Evolutionary conservation across 2,797 vertebrate genomes (phyloP).

Genomic region (Agapornis canus): DNA sequence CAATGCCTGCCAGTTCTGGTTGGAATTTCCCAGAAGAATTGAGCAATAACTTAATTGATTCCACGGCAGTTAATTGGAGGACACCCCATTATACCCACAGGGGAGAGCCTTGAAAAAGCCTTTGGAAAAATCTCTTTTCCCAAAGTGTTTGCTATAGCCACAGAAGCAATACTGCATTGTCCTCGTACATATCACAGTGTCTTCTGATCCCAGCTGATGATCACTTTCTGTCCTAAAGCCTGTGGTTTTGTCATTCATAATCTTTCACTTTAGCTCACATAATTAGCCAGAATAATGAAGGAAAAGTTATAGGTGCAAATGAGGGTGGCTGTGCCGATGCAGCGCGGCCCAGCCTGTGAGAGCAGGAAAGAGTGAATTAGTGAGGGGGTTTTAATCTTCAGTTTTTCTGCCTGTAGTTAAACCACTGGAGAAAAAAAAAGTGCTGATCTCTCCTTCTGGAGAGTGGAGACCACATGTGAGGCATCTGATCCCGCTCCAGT

Average conservation of each 20-base stretch:
- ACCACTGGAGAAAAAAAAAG: slow-evolving; percentile 5
- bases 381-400: neutral
- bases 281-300: slow-evolving; percentile 3
- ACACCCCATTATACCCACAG: slow-evolving; percentile 34
- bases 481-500: slow-evolving; percentile 55
- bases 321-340: neutral
- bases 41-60: slow-evolving; percentile 68
- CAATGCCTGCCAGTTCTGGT: slow-evolving; percentile 23
- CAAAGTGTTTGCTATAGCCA: neutral
- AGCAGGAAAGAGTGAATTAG: neutral
- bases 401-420: slow-evolving; percentile 24
- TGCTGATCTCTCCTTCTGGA: slow-evolving; percentile 53
- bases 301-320: neutral
- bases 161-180: neutral
- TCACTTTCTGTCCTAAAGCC: slow-evolving; percentile 16
- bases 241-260: neutral
- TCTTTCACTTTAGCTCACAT: neutral
- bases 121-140: slow-evolving; percentile 43
- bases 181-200: neutral
- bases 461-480: slow-evolving; percentile 49
- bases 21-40: slow-evolving; percentile 52
- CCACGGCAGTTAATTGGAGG: slow-evolving; percentile 49
- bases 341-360: neutral
- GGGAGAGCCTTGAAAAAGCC: slow-evolving; percentile 17
- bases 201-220: slow-evolving; percentile 28